A percentile compares a stretch with the other conserved stretches of the same genome.
These are phyloP conservation scores for Eupeodes luniger DNA, from an alignment of 2,888 invertebrate genomes.

Conservation along the genomic window DNA sequence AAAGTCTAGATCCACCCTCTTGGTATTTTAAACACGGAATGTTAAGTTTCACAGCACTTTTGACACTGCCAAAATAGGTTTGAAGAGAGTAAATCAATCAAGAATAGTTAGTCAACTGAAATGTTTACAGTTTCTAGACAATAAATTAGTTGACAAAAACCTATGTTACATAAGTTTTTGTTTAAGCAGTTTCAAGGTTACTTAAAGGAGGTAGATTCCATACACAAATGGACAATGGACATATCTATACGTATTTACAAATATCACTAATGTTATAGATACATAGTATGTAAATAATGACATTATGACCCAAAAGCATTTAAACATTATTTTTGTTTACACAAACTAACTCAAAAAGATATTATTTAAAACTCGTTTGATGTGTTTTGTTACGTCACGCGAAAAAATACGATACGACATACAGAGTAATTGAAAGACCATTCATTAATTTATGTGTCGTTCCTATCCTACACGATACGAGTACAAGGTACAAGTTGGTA, in stretches of 20 bases:
- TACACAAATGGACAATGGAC: no score
- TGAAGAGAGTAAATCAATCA: no score
- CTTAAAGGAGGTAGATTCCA: background rate
- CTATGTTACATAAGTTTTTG: background rate
- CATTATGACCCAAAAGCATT: background rate
- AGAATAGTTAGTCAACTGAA: no score
- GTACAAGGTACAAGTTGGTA: background rate
- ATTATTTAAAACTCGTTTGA: background rate
- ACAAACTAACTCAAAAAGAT: background rate
- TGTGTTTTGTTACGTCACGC: slow-evolving; percentile 29
- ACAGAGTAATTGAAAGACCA: slow-evolving; percentile 20
- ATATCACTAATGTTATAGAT: background rate
- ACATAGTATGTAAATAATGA: background rate
- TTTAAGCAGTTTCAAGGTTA: background rate
- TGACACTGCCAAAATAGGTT: no score
- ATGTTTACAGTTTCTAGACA: no score
- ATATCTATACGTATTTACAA: no score
- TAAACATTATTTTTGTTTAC: background rate
- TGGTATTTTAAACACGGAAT: no score
- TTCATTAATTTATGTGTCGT: slow-evolving; percentile 8
- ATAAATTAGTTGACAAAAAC: no score
- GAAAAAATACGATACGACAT: slow-evolving; percentile 3
- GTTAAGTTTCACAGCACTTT: no score
- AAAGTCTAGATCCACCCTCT: no score
- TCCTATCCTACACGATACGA: background rate